Evolutionary conservation across 1,140 invertebrate species (phyloP), one percentile per base, ranked within the genome.

Genomic region (Rhopalosiphum maidis): DNA sequence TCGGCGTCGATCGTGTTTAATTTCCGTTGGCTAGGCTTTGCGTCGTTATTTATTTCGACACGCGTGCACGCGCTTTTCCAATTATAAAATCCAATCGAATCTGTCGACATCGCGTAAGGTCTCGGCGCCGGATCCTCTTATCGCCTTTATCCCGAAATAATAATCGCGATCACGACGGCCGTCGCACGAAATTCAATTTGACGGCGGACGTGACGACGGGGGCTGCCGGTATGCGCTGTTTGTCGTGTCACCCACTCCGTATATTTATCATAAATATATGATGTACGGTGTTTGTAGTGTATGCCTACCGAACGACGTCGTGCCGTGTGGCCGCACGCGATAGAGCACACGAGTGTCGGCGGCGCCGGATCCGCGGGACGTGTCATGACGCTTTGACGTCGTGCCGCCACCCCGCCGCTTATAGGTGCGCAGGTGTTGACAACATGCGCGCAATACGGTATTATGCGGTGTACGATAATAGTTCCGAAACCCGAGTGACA

Each of bases 21-120:
- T 77, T 77, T n/a, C n/a, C 30, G 60, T 77, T n/a, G 30, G 3
- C 5, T n/a, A 15, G 60, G 60, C 60, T 77, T 77, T 77, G 5
- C 15, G 60, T 2, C 11, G 60, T n/a, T 5, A 35, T 35, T 77
- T n/a, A 21, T 18, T 35, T n/a, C n/a, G 48, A 51, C 15, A 18
- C 55, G 25, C 30, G 25, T 21, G 15, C 55, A 25, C 60, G 0
- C 30, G n/a, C 0, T 77, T 77, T 77, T 77, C n/a, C 30, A n/a
- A 77, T 77, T 77, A n/a, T 77, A n/a, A 77, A 77, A 77, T n/a
- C 30, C 18, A n/a, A 77, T 77, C 60, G 60, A 77, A 77, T 77
- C 18, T 77, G n/a, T 77, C 60, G n/a, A 77, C 60, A n/a, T 6
- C n/a, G n/a, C 60, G 11, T 46, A n/a, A 77, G 30, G 60, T 77